Evolutionary conservation across 2,113 vertebrate species (phyloP).

Genomic region (Lota lota): DNA sequence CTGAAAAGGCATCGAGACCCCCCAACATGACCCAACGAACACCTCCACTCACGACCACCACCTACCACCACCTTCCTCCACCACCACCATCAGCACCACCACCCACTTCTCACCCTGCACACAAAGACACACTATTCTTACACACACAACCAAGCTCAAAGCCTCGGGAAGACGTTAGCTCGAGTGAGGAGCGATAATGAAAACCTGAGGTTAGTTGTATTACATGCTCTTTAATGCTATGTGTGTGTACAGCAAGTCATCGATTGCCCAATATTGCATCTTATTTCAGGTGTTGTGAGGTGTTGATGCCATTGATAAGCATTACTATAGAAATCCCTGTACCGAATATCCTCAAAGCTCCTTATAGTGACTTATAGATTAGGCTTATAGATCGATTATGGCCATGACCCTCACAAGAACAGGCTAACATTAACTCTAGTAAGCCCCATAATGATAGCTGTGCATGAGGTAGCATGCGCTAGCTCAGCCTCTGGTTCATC

Average conservation of each 20-base stretch:
- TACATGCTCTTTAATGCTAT: not conserved
- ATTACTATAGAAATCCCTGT: too few relatives aligned
- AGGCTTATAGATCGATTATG: slow-evolving; percentile 19
- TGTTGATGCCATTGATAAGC: too few relatives aligned
- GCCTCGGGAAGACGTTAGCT: slow-evolving; percentile 13
- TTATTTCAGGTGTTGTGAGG: too few relatives aligned
- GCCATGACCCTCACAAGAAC: slow-evolving; percentile 53
- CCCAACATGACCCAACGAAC: slow-evolving; percentile 9
- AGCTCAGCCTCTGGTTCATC: slow-evolving; percentile 60
- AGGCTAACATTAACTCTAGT: slow-evolving; percentile 74
- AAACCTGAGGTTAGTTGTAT: slow-evolving; percentile 38
- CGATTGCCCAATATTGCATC: too few relatives aligned
- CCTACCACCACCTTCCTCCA: too few relatives aligned
- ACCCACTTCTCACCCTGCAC: too few relatives aligned
- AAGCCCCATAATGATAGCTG: slow-evolving; percentile 67
- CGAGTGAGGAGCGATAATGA: slow-evolving; percentile 8
- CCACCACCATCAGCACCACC: too few relatives aligned
- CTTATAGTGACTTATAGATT: too few relatives aligned
- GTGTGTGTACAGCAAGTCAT: not conserved
- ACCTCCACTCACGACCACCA: too few relatives aligned
- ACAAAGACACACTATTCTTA: not conserved
- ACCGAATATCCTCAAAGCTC: too few relatives aligned
- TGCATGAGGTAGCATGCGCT: slow-evolving; percentile 55
- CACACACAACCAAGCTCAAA: not conserved
- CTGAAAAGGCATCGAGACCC: slow-evolving; percentile 79